Evolutionary conservation across 2,113 vertebrate genomes (phyloP).

Genomic region (Onychorhynchus coronatus): DNA sequence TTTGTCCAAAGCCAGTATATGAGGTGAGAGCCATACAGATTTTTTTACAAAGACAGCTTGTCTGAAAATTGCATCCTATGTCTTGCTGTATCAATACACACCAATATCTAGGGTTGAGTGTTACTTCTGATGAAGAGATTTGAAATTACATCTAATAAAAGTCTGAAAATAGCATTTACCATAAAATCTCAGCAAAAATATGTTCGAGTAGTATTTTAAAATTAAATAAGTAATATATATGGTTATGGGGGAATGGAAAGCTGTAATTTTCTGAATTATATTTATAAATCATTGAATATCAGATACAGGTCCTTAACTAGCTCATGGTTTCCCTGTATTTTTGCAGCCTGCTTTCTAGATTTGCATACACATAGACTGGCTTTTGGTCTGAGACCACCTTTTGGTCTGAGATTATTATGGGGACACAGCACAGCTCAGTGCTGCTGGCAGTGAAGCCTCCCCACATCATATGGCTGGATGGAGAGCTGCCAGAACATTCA

Average conservation of each 20-base stretch:
- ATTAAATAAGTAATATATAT: not conserved
- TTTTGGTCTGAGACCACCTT: not conserved
- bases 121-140: not conserved
- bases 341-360: not conserved
- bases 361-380: not conserved
- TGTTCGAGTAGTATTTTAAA: not conserved
- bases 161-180: not conserved
- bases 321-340: not conserved
- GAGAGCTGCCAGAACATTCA: not conserved
- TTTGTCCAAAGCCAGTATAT: constrained; percentile 57
- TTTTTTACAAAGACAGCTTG: constrained; percentile 7
- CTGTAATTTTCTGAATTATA: not conserved
- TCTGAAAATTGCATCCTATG: not conserved
- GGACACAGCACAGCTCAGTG: not conserved
- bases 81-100: not conserved
- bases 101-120: not conserved
- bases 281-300: not conserved
- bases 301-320: not conserved
- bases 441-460: not conserved
- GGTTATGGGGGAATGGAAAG: not conserved
- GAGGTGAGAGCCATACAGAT: constrained; percentile 29
- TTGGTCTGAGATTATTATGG: not conserved
- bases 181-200: not conserved
- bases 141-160: not conserved
- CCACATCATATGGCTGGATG: not conserved